These are phyloP conservation scores for Eupeodes corollae DNA, from an alignment of 1,140 invertebrate species.

Conservation along the genomic window DNA sequence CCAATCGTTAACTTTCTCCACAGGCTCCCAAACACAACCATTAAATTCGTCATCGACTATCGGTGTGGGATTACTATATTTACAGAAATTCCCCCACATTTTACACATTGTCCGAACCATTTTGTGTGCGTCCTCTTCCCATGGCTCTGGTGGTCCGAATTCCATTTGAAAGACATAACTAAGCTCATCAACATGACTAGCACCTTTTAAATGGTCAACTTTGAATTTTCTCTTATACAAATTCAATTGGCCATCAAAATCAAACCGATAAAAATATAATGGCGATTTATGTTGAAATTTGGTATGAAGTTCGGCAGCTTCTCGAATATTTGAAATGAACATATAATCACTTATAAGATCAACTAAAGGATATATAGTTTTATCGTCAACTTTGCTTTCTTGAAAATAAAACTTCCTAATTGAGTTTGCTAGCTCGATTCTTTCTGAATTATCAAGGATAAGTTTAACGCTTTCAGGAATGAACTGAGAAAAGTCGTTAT, in stretches of 20 bases:
- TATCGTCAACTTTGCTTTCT: neutral
- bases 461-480: conserved; percentile 7
- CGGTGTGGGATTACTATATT: conserved; percentile 23
- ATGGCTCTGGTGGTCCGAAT: conserved; percentile 35
- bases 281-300: conserved; percentile 26
- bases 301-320: conserved; percentile 20
- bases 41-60: conserved; percentile 4
- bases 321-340: conserved; percentile 33
- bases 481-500: too few species aligned
- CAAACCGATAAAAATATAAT: conserved; percentile 39
- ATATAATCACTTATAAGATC: conserved; percentile 19
- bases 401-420: neutral
- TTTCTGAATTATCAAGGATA: conserved; percentile 1
- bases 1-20: conserved; percentile 3
- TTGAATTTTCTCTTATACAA: conserved; percentile 8
- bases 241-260: conserved; percentile 31
- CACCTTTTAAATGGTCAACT: conserved; percentile 10
- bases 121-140: conserved; percentile 33
- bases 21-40: conserved; percentile 12
- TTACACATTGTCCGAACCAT: conserved; percentile 28
- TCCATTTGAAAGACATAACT: conserved; percentile 48
- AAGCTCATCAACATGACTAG: conserved; percentile 50
- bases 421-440: neutral
- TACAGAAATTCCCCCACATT: conserved; percentile 38
- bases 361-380: neutral